These are phyloP conservation scores for Liopterus haemorrhoidalis DNA, from an alignment of 2,888 invertebrate genomes.

Conservation along the genomic window DNA sequence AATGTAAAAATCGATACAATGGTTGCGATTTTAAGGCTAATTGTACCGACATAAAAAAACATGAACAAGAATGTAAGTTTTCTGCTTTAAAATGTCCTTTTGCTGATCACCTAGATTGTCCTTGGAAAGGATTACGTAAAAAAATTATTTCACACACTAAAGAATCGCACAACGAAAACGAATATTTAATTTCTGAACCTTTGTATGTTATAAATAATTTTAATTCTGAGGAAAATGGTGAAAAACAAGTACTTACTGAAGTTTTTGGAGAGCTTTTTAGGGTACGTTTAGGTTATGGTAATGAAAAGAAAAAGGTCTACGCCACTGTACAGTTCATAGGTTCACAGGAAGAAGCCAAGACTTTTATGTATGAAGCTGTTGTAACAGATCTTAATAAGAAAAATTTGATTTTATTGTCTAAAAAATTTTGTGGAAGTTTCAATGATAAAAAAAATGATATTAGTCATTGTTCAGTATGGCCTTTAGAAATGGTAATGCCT, in stretches of 20 bases:
- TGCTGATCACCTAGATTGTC: conserved; percentile 24
- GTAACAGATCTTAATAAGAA: conserved; percentile 33
- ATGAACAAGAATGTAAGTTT: conserved; percentile 29
- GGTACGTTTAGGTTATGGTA: conserved; percentile 34
- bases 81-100: conserved; percentile 31
- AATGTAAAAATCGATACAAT: conserved; percentile 36
- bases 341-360: conserved; percentile 31
- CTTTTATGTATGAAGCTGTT: conserved; percentile 39
- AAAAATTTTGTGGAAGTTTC: conserved; percentile 13
- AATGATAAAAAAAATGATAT: conserved; percentile 12
- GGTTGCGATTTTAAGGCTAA: conserved; percentile 34
- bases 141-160: conserved; percentile 28
- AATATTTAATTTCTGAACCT: conserved; percentile 36
- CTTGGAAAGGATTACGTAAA: conserved; percentile 27
- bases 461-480: conserved; percentile 14
- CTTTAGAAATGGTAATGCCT: conserved; percentile 17
- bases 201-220: conserved; percentile 31
- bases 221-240: conserved; percentile 24
- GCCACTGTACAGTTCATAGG: conserved; percentile 39
- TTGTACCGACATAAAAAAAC: conserved; percentile 24
- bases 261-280: conserved; percentile 35
- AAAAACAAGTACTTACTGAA: conserved; percentile 20
- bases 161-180: conserved; percentile 28
- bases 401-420: conserved; percentile 18
- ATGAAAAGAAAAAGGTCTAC: conserved; percentile 28